Evolutionary conservation across 2,797 vertebrate genomes (phyloP).

Genomic region (Takifugu rubripes): DNA sequence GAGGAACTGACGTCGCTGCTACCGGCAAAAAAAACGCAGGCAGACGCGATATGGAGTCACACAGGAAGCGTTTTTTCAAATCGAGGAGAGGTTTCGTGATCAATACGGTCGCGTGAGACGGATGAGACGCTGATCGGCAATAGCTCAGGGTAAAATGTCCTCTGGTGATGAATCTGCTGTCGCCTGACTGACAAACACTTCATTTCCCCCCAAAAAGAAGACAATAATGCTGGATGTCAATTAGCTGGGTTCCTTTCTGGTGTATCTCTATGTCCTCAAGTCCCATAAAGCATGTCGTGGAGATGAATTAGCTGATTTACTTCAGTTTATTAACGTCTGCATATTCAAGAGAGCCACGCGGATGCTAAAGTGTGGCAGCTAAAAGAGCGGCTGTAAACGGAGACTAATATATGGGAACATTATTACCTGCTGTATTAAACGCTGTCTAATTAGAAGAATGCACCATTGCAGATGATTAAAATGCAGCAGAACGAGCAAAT

Average conservation of each 20-base stretch:
- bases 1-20: too few species aligned
- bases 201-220: conserved; percentile 23
- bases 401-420: background rate
- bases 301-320: conserved; percentile 21
- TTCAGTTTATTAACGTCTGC: background rate
- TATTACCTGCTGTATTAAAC: background rate
- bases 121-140: too few species aligned
- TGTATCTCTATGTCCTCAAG: conserved; percentile 13
- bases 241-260: conserved; percentile 17
- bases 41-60: too few species aligned
- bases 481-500: conserved; percentile 24
- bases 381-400: background rate
- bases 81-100: too few species aligned
- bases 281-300: conserved; percentile 38
- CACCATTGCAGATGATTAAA: too few species aligned
- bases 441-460: too few species aligned
- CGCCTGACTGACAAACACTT: conserved; percentile 9
- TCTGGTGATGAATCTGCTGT: conserved; percentile 8
- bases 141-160: too few species aligned
- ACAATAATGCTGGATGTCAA: conserved; percentile 31
- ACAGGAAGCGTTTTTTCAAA: too few species aligned
- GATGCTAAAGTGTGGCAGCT: background rate
- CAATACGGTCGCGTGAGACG: too few species aligned
- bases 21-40: too few species aligned
- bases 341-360: background rate